phyloP scores from a whole-genome alignment of 2,888 invertebrate species.

The Apodemia mormo region DNA sequence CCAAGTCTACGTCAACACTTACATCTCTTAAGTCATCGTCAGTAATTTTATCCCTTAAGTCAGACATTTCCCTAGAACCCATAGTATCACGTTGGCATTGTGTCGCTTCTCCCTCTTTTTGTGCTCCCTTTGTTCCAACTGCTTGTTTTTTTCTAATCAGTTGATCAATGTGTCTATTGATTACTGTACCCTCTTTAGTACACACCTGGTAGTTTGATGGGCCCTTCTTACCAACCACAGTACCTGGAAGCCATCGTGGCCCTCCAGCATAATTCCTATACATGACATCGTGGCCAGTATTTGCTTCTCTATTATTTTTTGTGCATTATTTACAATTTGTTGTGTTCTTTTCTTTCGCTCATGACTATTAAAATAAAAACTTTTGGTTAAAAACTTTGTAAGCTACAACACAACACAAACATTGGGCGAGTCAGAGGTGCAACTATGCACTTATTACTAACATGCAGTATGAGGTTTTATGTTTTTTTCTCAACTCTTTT shows the following conservation, averaged over 20 bases:
- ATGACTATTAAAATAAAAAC: too few relatives aligned
- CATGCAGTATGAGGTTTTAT: too few relatives aligned
- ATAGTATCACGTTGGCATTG: not conserved
- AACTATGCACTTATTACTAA: too few relatives aligned
- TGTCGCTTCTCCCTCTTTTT: not conserved
- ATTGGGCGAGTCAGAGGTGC: too few relatives aligned
- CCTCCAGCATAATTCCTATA: constrained; percentile 23
- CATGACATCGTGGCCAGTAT: constrained; percentile 16
- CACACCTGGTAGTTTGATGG: constrained; percentile 23
- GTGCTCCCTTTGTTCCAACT: not conserved
- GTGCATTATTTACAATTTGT: constrained; percentile 25
- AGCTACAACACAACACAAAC: too few relatives aligned
- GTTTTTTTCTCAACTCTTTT: too few relatives aligned
- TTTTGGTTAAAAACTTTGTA: too few relatives aligned
- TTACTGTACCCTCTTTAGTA: constrained; percentile 17
- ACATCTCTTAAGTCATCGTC: not conserved
- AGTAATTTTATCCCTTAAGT: constrained; percentile 9
- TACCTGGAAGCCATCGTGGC: constrained; percentile 18
- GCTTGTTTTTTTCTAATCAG: not conserved
- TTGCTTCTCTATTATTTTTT: constrained; percentile 25
- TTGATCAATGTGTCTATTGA: constrained; percentile 28
- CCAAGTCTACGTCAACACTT: constrained; percentile 5
- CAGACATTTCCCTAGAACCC: not conserved
- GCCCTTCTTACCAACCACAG: constrained; percentile 20
- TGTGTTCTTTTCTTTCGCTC: constrained; percentile 17